Evolutionary conservation across 2,888 invertebrate genomes (phyloP).

Genomic region (Hirtodrosophila duncani): DNA sequence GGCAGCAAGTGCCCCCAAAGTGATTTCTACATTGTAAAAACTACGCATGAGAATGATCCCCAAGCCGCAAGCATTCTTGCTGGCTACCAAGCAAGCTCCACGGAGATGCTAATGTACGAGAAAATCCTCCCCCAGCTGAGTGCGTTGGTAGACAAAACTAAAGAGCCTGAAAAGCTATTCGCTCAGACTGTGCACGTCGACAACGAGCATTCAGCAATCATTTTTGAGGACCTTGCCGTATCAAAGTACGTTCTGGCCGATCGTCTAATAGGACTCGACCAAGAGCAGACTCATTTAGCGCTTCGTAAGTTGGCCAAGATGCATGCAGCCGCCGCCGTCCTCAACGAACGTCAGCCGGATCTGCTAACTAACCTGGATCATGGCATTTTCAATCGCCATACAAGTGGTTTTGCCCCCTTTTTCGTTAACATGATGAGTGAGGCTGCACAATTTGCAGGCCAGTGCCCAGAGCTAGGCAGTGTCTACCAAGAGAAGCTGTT

Average conservation of each 20-base stretch:
- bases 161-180: conserved; percentile 50
- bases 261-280: conserved; percentile 75
- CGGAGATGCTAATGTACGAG: conserved; percentile 69
- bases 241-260: conserved; percentile 68
- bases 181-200: conserved; percentile 60
- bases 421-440: conserved; percentile 71
- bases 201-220: conserved; percentile 52
- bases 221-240: conserved; percentile 59
- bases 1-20: conserved; percentile 17
- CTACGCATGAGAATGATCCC: conserved; percentile 52
- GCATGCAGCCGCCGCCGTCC: conserved; percentile 79
- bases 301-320: conserved; percentile 79
- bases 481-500: conserved; percentile 68
- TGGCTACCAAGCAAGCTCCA: conserved; percentile 47
- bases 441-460: conserved; percentile 67
- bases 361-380: conserved; percentile 71
- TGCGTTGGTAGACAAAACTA: conserved; percentile 32
- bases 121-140: conserved; percentile 55
- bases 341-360: conserved; percentile 74
- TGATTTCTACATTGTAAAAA: conserved; percentile 59
- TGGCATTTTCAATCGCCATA: conserved; percentile 76
- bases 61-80: conserved; percentile 36
- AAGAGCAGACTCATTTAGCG: conserved; percentile 77
- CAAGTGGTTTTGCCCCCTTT: conserved; percentile 70
- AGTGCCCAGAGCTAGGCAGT: conserved; percentile 50